Evolutionary conservation across 1,140 invertebrate genomes (phyloP), one percentile per base, ranked within the genome.

Genomic region (Adoxophyes honmai): DNA sequence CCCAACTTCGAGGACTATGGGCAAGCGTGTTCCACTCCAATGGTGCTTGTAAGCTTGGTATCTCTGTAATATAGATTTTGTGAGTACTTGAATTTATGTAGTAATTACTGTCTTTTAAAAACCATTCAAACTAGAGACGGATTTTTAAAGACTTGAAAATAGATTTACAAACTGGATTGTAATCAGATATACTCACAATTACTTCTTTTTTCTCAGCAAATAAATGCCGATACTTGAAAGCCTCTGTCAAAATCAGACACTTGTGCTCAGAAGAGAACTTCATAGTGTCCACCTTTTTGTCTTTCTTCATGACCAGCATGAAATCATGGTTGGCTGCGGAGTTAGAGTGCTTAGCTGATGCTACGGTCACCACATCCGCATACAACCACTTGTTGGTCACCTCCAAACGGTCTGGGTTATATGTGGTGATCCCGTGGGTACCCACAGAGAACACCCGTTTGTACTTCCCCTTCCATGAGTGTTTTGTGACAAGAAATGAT

Each of bases 391-490:
- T 95, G 90, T 99, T 99, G 36, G 98, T 99, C 56, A 91, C 70
- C 84, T 99, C 98, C 75, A 99, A 91, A 63, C 93, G 95, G 64
- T 92, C 94, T 1, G 98, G 98, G 88, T 99, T 99, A 84, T 99
- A 99, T 10, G 98, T 99, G 36, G 98, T 97, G 60, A 99, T 96
- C 28, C 97, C 98, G 85, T 94, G 92, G 33, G 96, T 96, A 35
- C 98, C 98, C 85, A 99, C 95, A 13, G 98, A 98, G 84, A 99
- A 98, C 77, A 99, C 97, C 75, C 98, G 92, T 90, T 98, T 98
- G 87, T 99, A 99, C 94, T 97, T 98, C 89, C 98, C 96, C 90
- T 98, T 98, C 98, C 98, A 95, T 8, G 95, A 97, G 83, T 98
- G 96, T 90, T 99, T 99, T 9, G 96, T 98, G 71, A 98, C 97